These are phyloP conservation scores for Poeciliopsis presidionis DNA, from an alignment of 2,797 vertebrate genomes.

Conservation along the genomic window DNA sequence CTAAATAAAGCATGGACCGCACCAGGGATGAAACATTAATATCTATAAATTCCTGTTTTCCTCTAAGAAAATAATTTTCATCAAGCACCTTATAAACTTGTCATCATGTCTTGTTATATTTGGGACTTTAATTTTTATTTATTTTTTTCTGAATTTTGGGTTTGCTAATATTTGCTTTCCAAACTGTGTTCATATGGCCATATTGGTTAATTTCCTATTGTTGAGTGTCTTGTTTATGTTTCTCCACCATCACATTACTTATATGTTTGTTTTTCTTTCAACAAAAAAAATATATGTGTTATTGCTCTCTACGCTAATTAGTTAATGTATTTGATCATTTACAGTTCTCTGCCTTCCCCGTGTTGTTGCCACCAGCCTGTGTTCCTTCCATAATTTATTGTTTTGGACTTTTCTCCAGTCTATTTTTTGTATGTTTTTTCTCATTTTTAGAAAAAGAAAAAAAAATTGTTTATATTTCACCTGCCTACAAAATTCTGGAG, in stretches of 20 bases:
- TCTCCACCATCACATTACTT: not conserved
- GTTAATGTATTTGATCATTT: not conserved
- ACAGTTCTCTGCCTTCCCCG: not conserved
- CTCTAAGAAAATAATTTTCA: not conserved
- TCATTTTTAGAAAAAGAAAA: not conserved
- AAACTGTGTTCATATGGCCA: not conserved
- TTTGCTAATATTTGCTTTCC: not conserved
- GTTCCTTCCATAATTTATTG: not conserved
- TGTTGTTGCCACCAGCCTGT: not conserved
- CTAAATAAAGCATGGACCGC: not conserved
- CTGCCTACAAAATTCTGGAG: not conserved
- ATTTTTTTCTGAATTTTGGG: not conserved
- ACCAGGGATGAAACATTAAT: not conserved
- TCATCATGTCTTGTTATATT: not conserved
- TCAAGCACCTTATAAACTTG: not conserved
- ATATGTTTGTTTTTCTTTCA: not conserved
- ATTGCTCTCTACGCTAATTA: not conserved
- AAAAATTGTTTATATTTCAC: not conserved
- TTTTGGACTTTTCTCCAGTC: not conserved
- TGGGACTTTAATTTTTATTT: not conserved
- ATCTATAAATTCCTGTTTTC: not conserved
- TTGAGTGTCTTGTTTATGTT: not conserved
- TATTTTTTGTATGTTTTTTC: not conserved
- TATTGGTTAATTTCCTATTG: not conserved
- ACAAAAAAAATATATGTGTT: not conserved